Evolutionary conservation across 35 echinoderm and acorn worm species (phyloP), one percentile per base, ranked within the genome.

Genomic region (Holothuria glaberrima): DNA sequence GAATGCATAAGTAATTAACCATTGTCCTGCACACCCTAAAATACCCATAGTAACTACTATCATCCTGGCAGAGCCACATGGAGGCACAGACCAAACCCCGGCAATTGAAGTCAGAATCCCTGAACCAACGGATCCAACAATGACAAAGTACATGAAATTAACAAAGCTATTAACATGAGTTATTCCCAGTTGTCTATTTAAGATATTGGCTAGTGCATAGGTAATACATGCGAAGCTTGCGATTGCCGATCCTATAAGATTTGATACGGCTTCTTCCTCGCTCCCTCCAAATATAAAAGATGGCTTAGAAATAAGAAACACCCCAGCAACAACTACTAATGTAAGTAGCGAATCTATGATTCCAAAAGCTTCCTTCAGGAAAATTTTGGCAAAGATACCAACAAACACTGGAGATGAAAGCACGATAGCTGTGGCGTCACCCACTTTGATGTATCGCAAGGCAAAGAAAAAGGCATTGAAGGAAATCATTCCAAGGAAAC

Each of bases 251-350:
- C 68, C 68, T 31, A 71, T 71, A 16, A 30, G 30, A 0, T 25
- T 4, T 6, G 68, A 71, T 9, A 16, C 16, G 7, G 22, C n/a
- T 31, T 31, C 27, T 5, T 46, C 44, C 6, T 33, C n/a, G n/a
- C n/a, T 25, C 34, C 24, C 68, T 30, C 68, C 68, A 27, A 71
- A 71, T 25, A 71, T 31, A 16, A 71, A 71, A 31, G 22, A 16
- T 17, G 68, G 68, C 29, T 71, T 27, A 31, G 68, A 71, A 16
- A 71, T 71, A 17, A 71, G 68, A 71, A 71, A 71, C 68, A 71
- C 68, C 17, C 68, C 68, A 0, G 30, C 12, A 33, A 71, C 29
- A 31, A 27, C 34, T 17, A 71, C 68, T 31, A 33, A 12, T 9
- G 34, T 33, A 6, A 71, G 22, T 71, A 71, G 14, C 28, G 34